A percentile compares a stretch with the other conserved stretches of the same genome.
Evolutionary conservation across 2,113 vertebrate genomes (phyloP).

Genomic region (Pelmatolapia mariae): DNA sequence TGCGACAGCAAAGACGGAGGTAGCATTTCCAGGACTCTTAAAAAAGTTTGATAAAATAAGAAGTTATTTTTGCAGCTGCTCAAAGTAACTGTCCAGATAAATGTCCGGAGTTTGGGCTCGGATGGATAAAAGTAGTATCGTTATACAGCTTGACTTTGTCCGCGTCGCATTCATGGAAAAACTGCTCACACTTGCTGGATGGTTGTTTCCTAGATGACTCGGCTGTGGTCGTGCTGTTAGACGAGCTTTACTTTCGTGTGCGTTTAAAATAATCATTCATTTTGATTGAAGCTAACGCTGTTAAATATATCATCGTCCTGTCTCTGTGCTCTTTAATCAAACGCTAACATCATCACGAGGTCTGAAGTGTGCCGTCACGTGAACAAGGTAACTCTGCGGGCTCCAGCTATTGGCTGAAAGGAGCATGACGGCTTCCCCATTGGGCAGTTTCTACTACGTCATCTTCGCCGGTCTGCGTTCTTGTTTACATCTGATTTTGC

Average conservation of each 20-base stretch:
- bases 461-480: neutral
- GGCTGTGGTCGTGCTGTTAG: neutral
- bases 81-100: neutral
- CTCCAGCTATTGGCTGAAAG: conserved; percentile 1
- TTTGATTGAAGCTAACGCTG: accelerated
- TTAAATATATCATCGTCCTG: accelerated
- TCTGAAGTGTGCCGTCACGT: neutral
- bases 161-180: neutral
- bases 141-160: accelerated
- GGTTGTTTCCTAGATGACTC: neutral
- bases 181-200: neutral
- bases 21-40: neutral
- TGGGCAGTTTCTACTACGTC: neutral
- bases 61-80: neutral
- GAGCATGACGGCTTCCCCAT: accelerated
- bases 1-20: neutral
- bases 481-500: neutral
- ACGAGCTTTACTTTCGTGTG: accelerated
- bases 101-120: neutral
- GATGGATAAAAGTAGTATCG: neutral
- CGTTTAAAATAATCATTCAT: accelerated
- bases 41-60: neutral
- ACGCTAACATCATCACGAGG: neutral
- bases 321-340: neutral
- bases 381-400: neutral